Evolutionary conservation across 2,113 vertebrate species (phyloP), one percentile per base, ranked within the genome.

Genomic region (Axis porcinus): DNA sequence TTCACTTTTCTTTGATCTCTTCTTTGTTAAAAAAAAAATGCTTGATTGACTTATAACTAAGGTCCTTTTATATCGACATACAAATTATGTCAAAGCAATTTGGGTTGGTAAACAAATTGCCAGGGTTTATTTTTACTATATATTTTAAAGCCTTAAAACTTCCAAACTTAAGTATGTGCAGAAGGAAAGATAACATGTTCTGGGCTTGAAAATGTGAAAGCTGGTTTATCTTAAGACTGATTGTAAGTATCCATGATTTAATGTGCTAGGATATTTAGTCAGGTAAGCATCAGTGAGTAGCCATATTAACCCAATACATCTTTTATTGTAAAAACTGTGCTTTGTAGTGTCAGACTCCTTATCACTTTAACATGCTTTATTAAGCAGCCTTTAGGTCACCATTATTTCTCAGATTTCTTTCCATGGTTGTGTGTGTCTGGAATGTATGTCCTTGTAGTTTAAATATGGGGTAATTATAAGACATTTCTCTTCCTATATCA

Each of bases 301-400:
- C 99, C 99, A 99, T 99, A 99, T 99, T 99, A 99, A 99, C 98
- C 99, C 99, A 99, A 99, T 99, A 99, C 99, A 99, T 99, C 99
- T 99, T 99, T 99, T 99, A 99, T 99, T 99, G 99, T 99, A 99
- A 99, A 99, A 99, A 99, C 99, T 99, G 98, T 99, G 99, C 99
- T 99, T 99, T 99, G 99, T 99, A 99, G 99, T 99, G 99, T 99
- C 99, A 99, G 99, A 99, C 99, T 99, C 98, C 99, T 99, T 99
- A 99, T 99, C 99, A 99, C 99, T 99, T 99, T 99, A 99, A 98
- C 99, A 99, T 99, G 99, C 99, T 99, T 99, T 99, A 99, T 99
- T 99, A 99, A 99, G 99, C 99, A 99, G 99, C 99, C 98, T 99
- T 99, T 99, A 99, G 99, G 99, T 99, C 99, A 99, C 99, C 99